Percentiles rank a stretch among this genome's conserved stretches.
These are phyloP conservation scores for Pelochelys cantorii DNA, from an alignment of 2,797 vertebrate genomes.

Conservation along the genomic window DNA sequence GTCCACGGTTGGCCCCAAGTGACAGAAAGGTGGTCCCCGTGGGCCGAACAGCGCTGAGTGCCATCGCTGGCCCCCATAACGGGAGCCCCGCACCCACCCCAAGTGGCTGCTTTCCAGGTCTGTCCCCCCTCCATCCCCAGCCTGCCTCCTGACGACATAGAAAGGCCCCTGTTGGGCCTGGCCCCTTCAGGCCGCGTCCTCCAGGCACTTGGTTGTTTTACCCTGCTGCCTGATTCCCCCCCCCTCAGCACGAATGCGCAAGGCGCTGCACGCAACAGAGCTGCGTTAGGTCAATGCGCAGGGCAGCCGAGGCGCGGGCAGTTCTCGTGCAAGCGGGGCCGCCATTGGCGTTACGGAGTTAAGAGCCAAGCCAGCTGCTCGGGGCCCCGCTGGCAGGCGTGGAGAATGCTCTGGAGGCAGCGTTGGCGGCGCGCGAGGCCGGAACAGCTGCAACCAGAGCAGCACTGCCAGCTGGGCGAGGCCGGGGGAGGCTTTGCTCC, in stretches of 20 bases:
- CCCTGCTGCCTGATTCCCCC: rapidly evolving
- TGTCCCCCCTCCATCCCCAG: rapidly evolving
- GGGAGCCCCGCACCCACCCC: rapidly evolving
- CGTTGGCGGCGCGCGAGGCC: too few relatives aligned
- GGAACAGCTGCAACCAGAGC: neutral
- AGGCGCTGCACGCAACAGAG: rapidly evolving
- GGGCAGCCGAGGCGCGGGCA: too few relatives aligned
- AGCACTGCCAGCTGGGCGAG: neutral
- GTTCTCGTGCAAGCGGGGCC: neutral
- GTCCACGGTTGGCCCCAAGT: neutral
- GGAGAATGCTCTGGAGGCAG: neutral
- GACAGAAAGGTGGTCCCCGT: rapidly evolving
- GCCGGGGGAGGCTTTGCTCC: neutral
- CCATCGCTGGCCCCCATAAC: rapidly evolving
- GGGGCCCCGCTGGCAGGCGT: neutral
- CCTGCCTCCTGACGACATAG: rapidly evolving
- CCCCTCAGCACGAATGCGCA: rapidly evolving
- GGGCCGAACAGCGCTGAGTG: neutral
- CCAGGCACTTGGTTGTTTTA: rapidly evolving
- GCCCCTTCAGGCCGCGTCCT: rapidly evolving
- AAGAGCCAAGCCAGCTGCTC: neutral
- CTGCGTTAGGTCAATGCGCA: neutral
- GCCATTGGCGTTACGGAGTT: neutral
- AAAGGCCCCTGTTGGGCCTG: rapidly evolving
- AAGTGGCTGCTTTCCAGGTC: neutral